Conservation (phyloP, 2,888 invertebrate species). For the Leucozona laternaria region DNA sequence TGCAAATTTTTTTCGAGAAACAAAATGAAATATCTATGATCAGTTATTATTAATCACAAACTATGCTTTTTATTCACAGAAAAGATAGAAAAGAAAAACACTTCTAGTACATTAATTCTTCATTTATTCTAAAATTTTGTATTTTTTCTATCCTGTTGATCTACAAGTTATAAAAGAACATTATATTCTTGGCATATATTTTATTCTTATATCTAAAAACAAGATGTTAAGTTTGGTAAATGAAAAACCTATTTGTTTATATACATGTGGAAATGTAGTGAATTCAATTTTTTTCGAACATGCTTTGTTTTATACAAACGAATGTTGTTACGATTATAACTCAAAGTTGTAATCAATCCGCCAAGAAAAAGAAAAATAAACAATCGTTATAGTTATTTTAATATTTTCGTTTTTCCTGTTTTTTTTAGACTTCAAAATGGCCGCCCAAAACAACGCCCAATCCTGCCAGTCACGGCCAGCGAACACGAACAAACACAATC, state of each 20-base stretch:
- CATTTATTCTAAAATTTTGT: slow-evolving; percentile 16
- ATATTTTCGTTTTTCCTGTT: slow-evolving; percentile 43
- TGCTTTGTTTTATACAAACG: background rate
- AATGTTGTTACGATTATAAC: slow-evolving; percentile 1
- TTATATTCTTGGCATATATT: background rate
- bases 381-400: slow-evolving; percentile 1
- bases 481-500: slow-evolving; percentile 47
- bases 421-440: slow-evolving; percentile 72
- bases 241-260: slow-evolving; percentile 1
- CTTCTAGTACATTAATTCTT: background rate
- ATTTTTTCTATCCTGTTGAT: slow-evolving; percentile 4
- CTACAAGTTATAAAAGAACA: background rate
- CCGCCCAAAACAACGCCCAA: slow-evolving; percentile 59
- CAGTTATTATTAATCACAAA: slow-evolving; percentile 66
- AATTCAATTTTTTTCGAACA: background rate
- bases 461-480: slow-evolving; percentile 67
- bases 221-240: slow-evolving; percentile 58
- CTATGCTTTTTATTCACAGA: slow-evolving; percentile 70
- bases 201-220: slow-evolving; percentile 18
- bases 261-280: slow-evolving; percentile 2
- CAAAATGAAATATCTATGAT: slow-evolving; percentile 59
- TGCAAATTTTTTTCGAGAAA: slow-evolving; percentile 47
- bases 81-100: slow-evolving; percentile 11
- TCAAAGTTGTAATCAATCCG: slow-evolving; percentile 39
- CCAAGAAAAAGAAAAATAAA: slow-evolving; percentile 3